Evolutionary conservation across 23 tunicate species (phyloP), one percentile per base, ranked within the genome.

Genomic region (Diplosoma virens): DNA sequence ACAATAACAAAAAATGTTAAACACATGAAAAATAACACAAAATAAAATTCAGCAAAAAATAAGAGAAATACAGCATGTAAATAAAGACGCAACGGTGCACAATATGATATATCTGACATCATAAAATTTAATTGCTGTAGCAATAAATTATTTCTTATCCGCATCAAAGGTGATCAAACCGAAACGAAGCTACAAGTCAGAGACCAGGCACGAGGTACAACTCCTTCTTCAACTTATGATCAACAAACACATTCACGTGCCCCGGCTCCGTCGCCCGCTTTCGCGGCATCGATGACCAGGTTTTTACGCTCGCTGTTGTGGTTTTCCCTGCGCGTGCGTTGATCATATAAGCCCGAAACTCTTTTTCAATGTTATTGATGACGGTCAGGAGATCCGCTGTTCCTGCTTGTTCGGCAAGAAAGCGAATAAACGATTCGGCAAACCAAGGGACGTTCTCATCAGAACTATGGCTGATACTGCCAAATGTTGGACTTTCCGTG

Each of bases 401-500:
- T 24, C 96, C 83, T 16, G 87, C 84, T 53, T 89, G 96, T 23
- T 82, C 78, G n/a, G 86, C 50, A 5, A 89, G 0, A 7, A 73
- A n/a, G 28, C 47, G 58, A 5, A 89, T 18, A 21, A 89, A 63
- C 24, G 70, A 56, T 22, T 67, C 75, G 26, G 78, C 87, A 64
- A 83, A 78, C 96, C 96, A 89, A 2, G 87, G 88, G 25, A 82
- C 25, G 3, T 60, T 55, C 23, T 89, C 96, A 4, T 47, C 75
- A 25, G 59, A 6, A 2, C 80, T 24, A n/a, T 24, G 56, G 25
- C 32, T 47, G 17, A 71, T 73, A n/a, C 96, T 88, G 2, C 96
- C 96, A 53, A 82, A 89, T 0, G 96, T 82, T 6, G 96, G 96
- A 9, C 46, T 82, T 18, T 82, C 96, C n/a, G 78, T 75, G 32